Percentiles rank a stretch among this genome's conserved stretches.
Evolutionary conservation across 2,888 invertebrate species (phyloP).

Genomic region (Thymelicus sylvestris): DNA sequence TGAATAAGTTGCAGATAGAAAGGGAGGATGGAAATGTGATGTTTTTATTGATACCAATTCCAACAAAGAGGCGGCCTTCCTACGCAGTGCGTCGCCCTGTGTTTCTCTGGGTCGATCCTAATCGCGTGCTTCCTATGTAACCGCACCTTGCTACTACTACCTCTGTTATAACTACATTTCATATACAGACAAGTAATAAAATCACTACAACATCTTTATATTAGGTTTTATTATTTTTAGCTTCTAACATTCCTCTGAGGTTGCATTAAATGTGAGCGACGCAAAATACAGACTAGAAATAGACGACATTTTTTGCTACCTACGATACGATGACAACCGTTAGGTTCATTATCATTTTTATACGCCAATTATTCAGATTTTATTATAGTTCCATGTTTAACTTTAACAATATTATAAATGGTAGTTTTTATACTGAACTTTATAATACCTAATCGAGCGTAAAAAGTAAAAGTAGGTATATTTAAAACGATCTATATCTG

Average conservation of each 20-base stretch:
- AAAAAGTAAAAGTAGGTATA: neutral
- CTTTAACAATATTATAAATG: neutral
- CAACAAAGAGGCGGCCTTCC: slow-evolving; percentile 65
- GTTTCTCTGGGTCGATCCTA: slow-evolving; percentile 50
- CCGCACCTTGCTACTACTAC: slow-evolving; percentile 44
- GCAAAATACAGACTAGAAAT: no score
- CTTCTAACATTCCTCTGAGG: neutral
- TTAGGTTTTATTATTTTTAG: slow-evolving; percentile 2
- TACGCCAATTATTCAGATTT: slow-evolving; percentile 34
- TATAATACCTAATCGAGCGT: neutral
- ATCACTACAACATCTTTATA: no score
- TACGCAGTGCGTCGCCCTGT: slow-evolving; percentile 71
- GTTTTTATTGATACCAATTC: slow-evolving; percentile 42
- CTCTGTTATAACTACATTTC: slow-evolving; percentile 38
- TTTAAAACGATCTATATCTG: neutral
- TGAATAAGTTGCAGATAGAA: slow-evolving; percentile 8
- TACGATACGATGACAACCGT: slow-evolving; percentile 26
- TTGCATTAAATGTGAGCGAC: no score
- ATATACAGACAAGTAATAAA: no score
- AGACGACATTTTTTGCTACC: neutral
- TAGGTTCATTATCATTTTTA: slow-evolving; percentile 37
- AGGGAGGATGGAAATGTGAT: slow-evolving; percentile 11
- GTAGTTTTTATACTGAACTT: slow-evolving; percentile 20
- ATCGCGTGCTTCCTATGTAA: slow-evolving; percentile 57
- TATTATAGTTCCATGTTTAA: neutral